Conservation (phyloP, 2,113 vertebrate genomes). For the Pteruthius melanotis region DNA sequence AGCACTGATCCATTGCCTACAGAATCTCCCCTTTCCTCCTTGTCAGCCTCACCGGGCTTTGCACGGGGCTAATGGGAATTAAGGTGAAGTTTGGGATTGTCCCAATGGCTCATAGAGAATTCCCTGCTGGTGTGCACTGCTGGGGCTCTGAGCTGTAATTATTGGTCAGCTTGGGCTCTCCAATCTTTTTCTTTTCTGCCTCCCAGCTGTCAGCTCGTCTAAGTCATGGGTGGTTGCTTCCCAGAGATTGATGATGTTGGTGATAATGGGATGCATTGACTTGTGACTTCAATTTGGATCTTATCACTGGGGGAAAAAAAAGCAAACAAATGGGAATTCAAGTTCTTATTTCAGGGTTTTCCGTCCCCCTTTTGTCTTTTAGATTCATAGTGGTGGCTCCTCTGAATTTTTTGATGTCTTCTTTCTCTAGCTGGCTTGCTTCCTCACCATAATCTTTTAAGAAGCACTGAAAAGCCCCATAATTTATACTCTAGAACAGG, state of each 20-base stretch:
- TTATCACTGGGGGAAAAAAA: conserved; percentile 31
- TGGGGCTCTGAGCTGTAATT: conserved; percentile 6
- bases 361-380: not conserved
- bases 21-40: not conserved
- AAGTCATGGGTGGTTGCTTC: conserved; percentile 57
- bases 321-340: conserved; percentile 44
- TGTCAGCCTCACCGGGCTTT: not conserved
- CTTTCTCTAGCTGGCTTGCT: not conserved
- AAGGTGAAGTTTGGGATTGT: not conserved
- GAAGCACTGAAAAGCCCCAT: not conserved
- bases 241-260: conserved; percentile 57
- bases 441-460: not conserved
- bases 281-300: conserved; percentile 69
- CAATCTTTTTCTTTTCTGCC: not conserved
- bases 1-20: not conserved
- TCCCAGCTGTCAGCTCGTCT: conserved; percentile 44
- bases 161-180: not conserved
- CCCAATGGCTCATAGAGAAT: not conserved
- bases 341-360: conserved; percentile 44
- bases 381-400: conserved; percentile 8
- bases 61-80: not conserved
- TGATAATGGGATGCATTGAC: conserved; percentile 68
- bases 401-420: not conserved
- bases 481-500: not conserved
- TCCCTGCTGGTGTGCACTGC: not conserved